Evolutionary conservation across 2,888 invertebrate species (phyloP).

Genomic region (Spilarctia lutea): DNA sequence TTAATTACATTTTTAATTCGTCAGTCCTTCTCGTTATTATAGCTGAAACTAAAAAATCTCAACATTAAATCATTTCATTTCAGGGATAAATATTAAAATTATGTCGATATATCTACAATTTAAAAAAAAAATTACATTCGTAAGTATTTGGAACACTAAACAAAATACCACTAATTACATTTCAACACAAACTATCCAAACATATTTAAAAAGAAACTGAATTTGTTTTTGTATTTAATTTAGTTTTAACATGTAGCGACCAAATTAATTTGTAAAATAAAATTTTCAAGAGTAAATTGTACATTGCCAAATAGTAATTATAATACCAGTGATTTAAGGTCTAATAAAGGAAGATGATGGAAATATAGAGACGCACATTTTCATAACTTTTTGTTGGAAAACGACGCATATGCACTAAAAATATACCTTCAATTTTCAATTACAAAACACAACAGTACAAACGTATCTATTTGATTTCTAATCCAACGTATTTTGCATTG

Average conservation of each 20-base stretch:
- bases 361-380: background rate
- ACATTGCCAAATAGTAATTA: too few species aligned
- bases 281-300: background rate
- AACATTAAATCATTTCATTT: too few species aligned
- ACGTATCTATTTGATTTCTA: too few species aligned
- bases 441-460: background rate
- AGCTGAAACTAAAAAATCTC: too few species aligned
- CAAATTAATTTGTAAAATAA: background rate
- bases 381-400: background rate
- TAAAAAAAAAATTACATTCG: background rate
- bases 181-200: background rate
- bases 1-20: background rate
- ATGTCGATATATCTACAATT: background rate
- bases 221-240: constrained; percentile 2
- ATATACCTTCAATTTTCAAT: background rate
- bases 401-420: background rate
- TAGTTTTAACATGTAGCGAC: background rate
- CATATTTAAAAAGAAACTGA: constrained; percentile 12
- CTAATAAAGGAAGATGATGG: background rate
- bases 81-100: background rate
- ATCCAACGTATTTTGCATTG: background rate
- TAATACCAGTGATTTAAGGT: background rate
- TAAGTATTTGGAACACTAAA: background rate
- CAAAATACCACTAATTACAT: background rate
- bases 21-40: background rate